A percentile compares a stretch with the other conserved stretches of the same genome.
phyloP scores from a whole-genome alignment of 2,113 vertebrate genomes.

The Pao palembangensis region DNA sequence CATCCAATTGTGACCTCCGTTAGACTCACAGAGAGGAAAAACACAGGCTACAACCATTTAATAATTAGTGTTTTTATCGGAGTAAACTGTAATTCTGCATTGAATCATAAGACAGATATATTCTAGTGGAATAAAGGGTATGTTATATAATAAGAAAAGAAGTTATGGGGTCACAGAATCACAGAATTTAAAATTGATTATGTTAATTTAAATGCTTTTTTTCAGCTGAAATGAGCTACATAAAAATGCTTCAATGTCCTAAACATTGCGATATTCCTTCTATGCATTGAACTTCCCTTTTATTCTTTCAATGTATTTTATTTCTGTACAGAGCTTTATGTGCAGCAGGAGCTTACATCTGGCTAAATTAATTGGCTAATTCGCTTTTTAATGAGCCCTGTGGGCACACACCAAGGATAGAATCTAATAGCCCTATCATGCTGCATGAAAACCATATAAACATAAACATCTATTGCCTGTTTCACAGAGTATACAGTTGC shows the following conservation, averaged over 20 bases:
- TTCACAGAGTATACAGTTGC: constrained; percentile 31
- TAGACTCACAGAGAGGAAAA: constrained; percentile 35
- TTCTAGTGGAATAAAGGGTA: no score
- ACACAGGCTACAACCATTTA: constrained; percentile 24
- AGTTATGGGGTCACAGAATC: no score
- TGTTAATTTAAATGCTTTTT: constrained; percentile 26
- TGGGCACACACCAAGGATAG: constrained; percentile 36
- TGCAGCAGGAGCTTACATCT: constrained; percentile 37
- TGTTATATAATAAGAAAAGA: no score
- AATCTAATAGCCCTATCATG: constrained; percentile 41
- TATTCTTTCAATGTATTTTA: constrained; percentile 5
- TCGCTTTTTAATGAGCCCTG: constrained; percentile 44
- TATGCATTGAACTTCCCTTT: constrained; percentile 4
- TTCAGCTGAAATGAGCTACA: constrained; percentile 44
- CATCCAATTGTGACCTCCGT: constrained; percentile 55
- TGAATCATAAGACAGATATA: constrained; percentile 1
- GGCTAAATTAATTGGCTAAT: constrained; percentile 48
- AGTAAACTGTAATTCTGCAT: constrained; percentile 29
- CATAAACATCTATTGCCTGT: constrained; percentile 44
- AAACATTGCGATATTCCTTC: constrained; percentile 24
- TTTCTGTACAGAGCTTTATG: not conserved
- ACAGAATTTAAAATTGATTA: not conserved
- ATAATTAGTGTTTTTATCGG: constrained; percentile 34
- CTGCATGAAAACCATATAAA: constrained; percentile 36
- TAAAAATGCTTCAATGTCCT: constrained; percentile 32